Conservation (phyloP, 2,113 vertebrate genomes). For the Puntigrus tetrazona region DNA sequence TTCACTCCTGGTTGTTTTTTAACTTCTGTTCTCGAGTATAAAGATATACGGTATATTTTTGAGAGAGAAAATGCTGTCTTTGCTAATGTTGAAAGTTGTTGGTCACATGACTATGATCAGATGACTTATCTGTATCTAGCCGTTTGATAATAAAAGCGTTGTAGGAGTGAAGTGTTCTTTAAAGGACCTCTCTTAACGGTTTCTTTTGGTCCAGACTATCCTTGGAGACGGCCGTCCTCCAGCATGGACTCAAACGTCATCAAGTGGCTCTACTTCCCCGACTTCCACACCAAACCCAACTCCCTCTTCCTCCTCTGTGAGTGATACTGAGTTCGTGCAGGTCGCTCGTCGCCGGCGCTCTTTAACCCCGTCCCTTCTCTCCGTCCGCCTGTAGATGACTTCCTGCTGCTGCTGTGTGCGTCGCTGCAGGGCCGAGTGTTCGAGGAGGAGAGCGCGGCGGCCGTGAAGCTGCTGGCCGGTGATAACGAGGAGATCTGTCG, state of each 20-base stretch:
- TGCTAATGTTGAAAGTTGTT: too few species aligned
- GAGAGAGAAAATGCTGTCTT: too few species aligned
- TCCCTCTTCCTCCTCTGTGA: constrained; percentile 93
- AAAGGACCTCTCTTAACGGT: too few species aligned
- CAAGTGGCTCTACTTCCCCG: constrained; percentile 97
- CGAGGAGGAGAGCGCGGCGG: constrained; percentile 93
- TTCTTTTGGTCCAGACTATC: constrained; percentile 88
- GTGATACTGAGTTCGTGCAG: constrained; percentile 62
- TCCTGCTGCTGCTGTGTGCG: constrained; percentile 93
- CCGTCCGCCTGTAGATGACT: constrained; percentile 83
- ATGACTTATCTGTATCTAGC: too few species aligned
- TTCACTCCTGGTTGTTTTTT: not conserved
- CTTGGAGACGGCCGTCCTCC: constrained; percentile 87
- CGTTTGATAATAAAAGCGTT: too few species aligned
- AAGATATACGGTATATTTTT: too few species aligned
- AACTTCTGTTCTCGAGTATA: too few species aligned
- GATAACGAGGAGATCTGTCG: constrained; percentile 99
- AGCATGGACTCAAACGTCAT: constrained; percentile 90
- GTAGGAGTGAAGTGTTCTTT: too few species aligned
- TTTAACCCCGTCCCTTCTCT: too few species aligned
- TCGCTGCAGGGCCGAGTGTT: constrained; percentile 94
- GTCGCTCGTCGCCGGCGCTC: too few species aligned
- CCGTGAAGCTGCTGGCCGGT: constrained; percentile 89
- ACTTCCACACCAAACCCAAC: constrained; percentile 87
- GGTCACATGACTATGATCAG: too few species aligned